Evolutionary conservation across 2,797 vertebrate genomes (phyloP), one percentile per base, ranked within the genome.

Genomic region (Hemitrygon akajei): DNA sequence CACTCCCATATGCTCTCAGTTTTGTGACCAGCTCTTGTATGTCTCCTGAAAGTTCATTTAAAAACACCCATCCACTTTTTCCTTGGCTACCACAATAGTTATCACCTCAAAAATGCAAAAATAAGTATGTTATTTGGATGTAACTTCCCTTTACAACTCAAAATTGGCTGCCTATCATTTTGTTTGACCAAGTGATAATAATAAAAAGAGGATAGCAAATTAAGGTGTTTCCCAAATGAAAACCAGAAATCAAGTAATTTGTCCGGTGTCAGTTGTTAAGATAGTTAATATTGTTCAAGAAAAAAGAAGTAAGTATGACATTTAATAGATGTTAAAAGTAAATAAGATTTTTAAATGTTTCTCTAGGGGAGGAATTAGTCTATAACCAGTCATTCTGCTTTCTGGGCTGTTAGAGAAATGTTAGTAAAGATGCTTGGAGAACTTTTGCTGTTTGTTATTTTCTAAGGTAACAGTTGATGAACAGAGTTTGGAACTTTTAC

Each of bases 381-480:
- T 47, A 47, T 47, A 47, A 47, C 47, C 14, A 10, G 63, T 14
- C 63, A 66, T 66, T 66, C 63, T 10, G 63, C 9, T 66, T 66
- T 66, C 63, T 10, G 63, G 0, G 63, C 14, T 66, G 63, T 66
- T 66, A 66, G 60, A 30, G 60, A 34, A 86, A 37, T 69, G 63
- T 89, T 89, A 30, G 60, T n/a, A 16, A 34, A n/a, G 86, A 89
- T n/a, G 63, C 3, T 86, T 58, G 27, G 86, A 58, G 47, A 93
- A 73, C 66, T 40, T 18, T 73, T 56, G 2, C n/a, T 11, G 73
- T 34, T 80, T 69, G 79, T 18, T 81, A 30, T 82, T 25, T 20
- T 37, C 66, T 18, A 30, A 99, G 99, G 97, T 99, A 76, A 97
- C 98, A 94, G 98, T 98, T 94, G 98, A 99, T 34, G 98, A 98